A percentile compares a stretch with the other conserved stretches of the same genome.
These are phyloP conservation scores for Podarcis muralis DNA, from an alignment of 2,113 vertebrate species.

Conservation along the genomic window DNA sequence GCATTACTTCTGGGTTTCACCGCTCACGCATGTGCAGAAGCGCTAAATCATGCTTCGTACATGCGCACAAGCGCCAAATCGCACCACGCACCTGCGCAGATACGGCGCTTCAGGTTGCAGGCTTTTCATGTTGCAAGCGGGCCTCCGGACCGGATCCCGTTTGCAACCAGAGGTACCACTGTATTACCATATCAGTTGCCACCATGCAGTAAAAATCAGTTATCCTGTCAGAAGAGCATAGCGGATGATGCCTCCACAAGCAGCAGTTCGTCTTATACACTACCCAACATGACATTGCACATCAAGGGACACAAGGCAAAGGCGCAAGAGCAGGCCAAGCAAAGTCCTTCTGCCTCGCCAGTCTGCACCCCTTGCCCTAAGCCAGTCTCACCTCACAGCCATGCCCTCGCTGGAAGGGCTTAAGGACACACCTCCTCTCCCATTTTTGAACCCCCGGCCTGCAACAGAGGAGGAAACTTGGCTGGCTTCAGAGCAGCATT, in stretches of 20 bases:
- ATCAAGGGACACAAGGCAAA: neutral
- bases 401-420: neutral
- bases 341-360: too few species aligned
- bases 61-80: too few species aligned
- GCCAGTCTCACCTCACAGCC: neutral
- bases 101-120: too few species aligned
- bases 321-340: neutral
- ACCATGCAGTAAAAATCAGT: neutral
- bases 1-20: too few species aligned
- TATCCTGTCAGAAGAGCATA: neutral
- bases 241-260: neutral
- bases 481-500: neutral
- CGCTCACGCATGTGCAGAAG: too few species aligned
- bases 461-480: neutral
- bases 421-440: neutral
- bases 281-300: neutral
- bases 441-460: neutral
- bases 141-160: too few species aligned
- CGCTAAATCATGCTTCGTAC: too few species aligned
- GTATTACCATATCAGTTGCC: neutral
- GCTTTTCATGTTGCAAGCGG: too few species aligned
- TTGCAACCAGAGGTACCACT: too few species aligned
- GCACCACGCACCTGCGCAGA: too few species aligned
- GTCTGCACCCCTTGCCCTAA: neutral
- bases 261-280: too few species aligned